Evolutionary conservation across 2,797 vertebrate genomes (phyloP), one percentile per base, ranked within the genome.

Genomic region (Lateolabrax maculatus): DNA sequence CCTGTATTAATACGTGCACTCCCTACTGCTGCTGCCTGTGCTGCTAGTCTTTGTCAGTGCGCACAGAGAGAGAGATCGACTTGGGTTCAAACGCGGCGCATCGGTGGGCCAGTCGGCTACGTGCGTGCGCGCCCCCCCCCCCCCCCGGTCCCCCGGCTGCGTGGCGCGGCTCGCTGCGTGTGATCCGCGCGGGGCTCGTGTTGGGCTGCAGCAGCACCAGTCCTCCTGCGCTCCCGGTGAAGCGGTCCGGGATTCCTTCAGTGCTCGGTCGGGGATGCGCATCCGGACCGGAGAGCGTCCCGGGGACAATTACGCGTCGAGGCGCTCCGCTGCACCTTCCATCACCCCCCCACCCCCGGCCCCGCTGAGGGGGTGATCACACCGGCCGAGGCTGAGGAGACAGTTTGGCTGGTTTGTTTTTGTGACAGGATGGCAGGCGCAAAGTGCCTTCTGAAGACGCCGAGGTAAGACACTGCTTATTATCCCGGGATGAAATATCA

Each of bases 391-490:
- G n/a, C n/a, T n/a, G n/a, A n/a, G n/a, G n/a, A n/a, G 87, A 83
- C 72, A 86, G 58, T 81, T 87, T 79, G 66, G 52, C 13, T 71
- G 4, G 70, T n/a, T 79, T 58, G 55, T 71, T 46, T 79, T 57
- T 67, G n/a, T n/a, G 80, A 76, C 53, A 82, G 88, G 80, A 94
- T 95, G 93, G 91, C 94, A 61, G 93, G 91, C 34, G 85, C 92
- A 66, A 94, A 92, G 92, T 90, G 93, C 89, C 92, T 95, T 80
- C 84, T 95, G 83, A 94, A 94, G 83, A 95, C 81, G 39, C 91
- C 92, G 62, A 93, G 95, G 95, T 96, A 93, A 89, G 91, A 83
- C 5, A 19, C 23, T 37, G 44, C 43, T 58, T 31, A 13, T 51
- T 25, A 48, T 51, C 21, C 21, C 2, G 1, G 37, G 37, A 77